Evolutionary conservation across 2,888 invertebrate species (phyloP).

Genomic region (Rhingia campestris): DNA sequence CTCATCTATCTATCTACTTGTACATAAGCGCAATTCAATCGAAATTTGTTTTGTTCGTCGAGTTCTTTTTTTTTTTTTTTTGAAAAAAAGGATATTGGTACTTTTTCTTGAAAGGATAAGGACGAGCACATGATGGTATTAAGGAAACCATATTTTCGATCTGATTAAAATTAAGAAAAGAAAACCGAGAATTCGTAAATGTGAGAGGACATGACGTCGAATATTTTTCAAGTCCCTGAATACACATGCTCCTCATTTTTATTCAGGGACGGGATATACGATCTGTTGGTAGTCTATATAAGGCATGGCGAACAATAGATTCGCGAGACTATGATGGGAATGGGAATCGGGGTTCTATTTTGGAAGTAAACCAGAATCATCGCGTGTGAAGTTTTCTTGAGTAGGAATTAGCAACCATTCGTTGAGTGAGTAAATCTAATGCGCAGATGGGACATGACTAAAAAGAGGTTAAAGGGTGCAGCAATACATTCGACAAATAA

Average conservation of each 20-base stretch:
- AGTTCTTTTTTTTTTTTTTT: slow-evolving; percentile 27
- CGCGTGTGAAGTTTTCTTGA: not conserved
- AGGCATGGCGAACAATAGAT: slow-evolving; percentile 27
- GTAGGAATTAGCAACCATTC: slow-evolving; percentile 3
- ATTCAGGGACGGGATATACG: slow-evolving; percentile 26
- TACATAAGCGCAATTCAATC: slow-evolving; percentile 58
- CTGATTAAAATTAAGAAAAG: slow-evolving; percentile 73
- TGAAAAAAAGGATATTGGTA: slow-evolving; percentile 57
- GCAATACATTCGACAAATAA: too few species aligned
- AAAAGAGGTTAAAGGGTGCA: not conserved
- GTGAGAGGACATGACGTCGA: slow-evolving; percentile 33
- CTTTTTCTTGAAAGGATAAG: slow-evolving; percentile 62
- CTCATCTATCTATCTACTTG: slow-evolving; percentile 15
- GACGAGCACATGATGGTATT: slow-evolving; percentile 64
- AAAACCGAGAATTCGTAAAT: slow-evolving; percentile 42
- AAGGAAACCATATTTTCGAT: slow-evolving; percentile 70
- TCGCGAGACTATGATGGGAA: slow-evolving; percentile 10
- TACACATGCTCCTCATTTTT: not conserved
- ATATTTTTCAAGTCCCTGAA: slow-evolving; percentile 10
- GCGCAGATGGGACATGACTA: not conserved
- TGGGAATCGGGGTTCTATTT: slow-evolving; percentile 12
- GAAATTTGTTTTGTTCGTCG: slow-evolving; percentile 9
- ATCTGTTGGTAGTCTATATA: slow-evolving; percentile 30
- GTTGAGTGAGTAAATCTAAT: not conserved
- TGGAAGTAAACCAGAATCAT: too few species aligned